phyloP scores from a whole-genome alignment of 2,797 vertebrate species.

The Glossophaga mutica region DNA sequence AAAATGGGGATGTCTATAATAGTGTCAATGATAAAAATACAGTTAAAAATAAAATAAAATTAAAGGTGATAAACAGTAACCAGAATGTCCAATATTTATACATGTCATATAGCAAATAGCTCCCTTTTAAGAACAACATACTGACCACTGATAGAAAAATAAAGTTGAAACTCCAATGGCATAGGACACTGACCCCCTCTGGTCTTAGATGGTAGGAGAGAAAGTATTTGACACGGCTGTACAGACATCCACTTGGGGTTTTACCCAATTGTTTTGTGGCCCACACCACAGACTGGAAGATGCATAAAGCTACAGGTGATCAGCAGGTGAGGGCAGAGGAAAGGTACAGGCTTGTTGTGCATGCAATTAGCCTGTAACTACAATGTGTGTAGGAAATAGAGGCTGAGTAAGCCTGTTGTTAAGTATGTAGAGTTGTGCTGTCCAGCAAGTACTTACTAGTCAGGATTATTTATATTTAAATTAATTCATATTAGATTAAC shows the following conservation, averaged over 20 bases:
- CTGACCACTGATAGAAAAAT: not conserved
- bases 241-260: not conserved
- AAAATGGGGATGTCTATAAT: not conserved
- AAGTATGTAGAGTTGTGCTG: not conserved
- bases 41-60: not conserved
- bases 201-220: not conserved
- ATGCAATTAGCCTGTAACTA: not conserved
- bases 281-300: not conserved
- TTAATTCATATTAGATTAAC: not conserved
- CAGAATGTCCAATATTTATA: not conserved
- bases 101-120: not conserved
- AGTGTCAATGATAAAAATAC: not conserved
- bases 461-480: slow-evolving; percentile 5
- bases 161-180: not conserved
- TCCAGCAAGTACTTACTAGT: not conserved
- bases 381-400: not conserved
- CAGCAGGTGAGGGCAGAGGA: not conserved
- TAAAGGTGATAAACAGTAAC: not conserved
- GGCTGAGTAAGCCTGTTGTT: not conserved
- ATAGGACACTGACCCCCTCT: not conserved
- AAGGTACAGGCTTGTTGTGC: not conserved
- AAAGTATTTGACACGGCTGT: not conserved
- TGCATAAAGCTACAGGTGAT: not conserved
- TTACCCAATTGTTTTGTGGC: not conserved
- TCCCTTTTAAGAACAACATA: not conserved